Base-by-base conservation (phyloP, 2,113 vertebrate species). In the Junco hyemalis region DNA sequence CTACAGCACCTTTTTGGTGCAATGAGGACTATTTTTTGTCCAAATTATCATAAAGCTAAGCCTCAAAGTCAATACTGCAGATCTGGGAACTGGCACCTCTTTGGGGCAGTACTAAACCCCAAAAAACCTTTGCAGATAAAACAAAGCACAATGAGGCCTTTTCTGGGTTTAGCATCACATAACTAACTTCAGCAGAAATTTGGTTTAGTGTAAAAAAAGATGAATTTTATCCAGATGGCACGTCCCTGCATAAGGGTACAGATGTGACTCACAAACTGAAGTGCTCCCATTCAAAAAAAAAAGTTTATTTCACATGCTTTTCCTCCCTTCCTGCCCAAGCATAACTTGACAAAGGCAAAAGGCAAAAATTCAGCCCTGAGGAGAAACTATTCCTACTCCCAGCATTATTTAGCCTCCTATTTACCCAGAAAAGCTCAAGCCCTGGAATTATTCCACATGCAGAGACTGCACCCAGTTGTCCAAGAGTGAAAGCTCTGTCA, bases 241-340 rank as follows among this genome's bases (percentile, higher is more conserved):
- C 14, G 24, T 53, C 36, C 11, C 13, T 38, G 45, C 12, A 9
- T 6, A 53, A 51, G 28, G 2, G 11, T 26, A 19, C 14, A 57
- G 57, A 38, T 22, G 31, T 36, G 11, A 28, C 15, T 61, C 50
- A 35, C 66, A 57, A 44, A 26, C 38, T 42, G 29, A 73, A 63
- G 38, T 7, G 42, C 28, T 63, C 28, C 29, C 26, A 12, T n/a
- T 31, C 21, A 6, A 29, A 72, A 61, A n/a, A n/a, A 66, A 51
- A 6, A 6, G 8, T 26, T 5, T 3, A 6, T 9, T 45, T 24
- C 38, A 74, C 0, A 6, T 0, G 0, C 16, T 72, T 66, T 51
- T 45, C 31, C 31, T 64, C 47, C n/a, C 33, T 85, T 73, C 7
- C 61, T 74, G 35, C 51, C n/a, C 44, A 31, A 82, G 31, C 23